Evolutionary conservation across 2,888 invertebrate genomes (phyloP).

Genomic region (Tipula helvola): DNA sequence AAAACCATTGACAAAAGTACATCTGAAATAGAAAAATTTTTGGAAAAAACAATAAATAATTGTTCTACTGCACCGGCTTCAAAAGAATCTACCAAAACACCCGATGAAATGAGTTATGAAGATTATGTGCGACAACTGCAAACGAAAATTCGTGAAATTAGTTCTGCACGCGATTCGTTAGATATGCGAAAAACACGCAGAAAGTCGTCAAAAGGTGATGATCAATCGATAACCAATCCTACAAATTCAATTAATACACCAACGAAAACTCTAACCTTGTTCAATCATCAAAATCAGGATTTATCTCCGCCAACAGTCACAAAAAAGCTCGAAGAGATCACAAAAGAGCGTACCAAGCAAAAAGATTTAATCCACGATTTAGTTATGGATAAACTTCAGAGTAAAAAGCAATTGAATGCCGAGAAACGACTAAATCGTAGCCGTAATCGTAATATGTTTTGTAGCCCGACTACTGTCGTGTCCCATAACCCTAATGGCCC

Average conservation of each 20-base stretch:
- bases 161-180: conserved; percentile 54
- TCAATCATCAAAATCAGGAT: conserved; percentile 21
- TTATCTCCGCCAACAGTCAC: conserved; percentile 44
- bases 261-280: conserved; percentile 29
- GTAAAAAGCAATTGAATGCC: conserved; percentile 49
- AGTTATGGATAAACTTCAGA: conserved; percentile 65
- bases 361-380: conserved; percentile 72
- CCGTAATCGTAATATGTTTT: conserved; percentile 35
- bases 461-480: conserved; percentile 21
- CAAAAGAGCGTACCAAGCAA: conserved; percentile 67
- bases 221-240: conserved; percentile 9
- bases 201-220: conserved; percentile 38
- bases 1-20: not conserved
- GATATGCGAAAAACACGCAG: conserved; percentile 42
- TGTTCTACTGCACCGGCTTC: conserved; percentile 12
- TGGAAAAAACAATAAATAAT: not conserved
- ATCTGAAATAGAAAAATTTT: not conserved
- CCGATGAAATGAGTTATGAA: conserved; percentile 38
- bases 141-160: conserved; percentile 55
- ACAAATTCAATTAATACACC: conserved; percentile 25
- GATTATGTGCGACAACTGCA: conserved; percentile 54
- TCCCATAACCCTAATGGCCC: conserved; percentile 17
- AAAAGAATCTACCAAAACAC: conserved; percentile 16
- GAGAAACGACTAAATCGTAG: conserved; percentile 48
- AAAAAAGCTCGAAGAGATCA: conserved; percentile 60